These are phyloP conservation scores for Xenopus borealis DNA, from an alignment of 2,113 vertebrate genomes.

Conservation along the genomic window DNA sequence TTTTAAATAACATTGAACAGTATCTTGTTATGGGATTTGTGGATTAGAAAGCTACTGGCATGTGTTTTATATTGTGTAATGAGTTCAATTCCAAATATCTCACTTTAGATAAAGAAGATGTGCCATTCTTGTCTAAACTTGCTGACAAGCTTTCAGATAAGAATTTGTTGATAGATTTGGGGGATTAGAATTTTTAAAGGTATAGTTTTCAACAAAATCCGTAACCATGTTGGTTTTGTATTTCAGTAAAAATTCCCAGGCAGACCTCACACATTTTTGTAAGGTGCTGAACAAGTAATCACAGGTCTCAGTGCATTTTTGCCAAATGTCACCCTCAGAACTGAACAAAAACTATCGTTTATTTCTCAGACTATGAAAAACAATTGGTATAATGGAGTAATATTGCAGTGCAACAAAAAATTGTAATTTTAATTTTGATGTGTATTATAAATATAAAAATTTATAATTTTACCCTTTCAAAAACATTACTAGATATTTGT, in stretches of 20 bases:
- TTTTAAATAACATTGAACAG: no score
- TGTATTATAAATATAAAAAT: no score
- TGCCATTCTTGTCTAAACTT: constrained; percentile 12
- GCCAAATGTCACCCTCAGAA: no score
- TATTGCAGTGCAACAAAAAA: no score
- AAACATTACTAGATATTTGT: no score
- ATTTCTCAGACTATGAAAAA: no score
- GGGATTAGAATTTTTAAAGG: constrained; percentile 12
- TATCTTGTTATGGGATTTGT: no score
- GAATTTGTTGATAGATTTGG: constrained; percentile 36
- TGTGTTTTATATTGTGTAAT: not conserved
- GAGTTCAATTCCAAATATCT: not conserved
- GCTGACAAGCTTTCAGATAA: constrained; percentile 8
- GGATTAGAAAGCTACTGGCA: no score
- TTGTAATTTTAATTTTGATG: no score
- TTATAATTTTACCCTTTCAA: no score
- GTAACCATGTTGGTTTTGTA: constrained; percentile 28
- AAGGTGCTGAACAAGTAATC: not conserved
- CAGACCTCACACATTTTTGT: not conserved
- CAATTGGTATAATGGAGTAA: no score
- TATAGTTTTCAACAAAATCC: constrained; percentile 17
- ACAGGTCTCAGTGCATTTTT: not conserved
- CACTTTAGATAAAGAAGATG: not conserved
- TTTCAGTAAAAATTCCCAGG: constrained; percentile 11
- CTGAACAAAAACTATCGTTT: no score